A percentile compares a stretch with the other conserved stretches of the same genome.
Conservation (phyloP, 2,888 invertebrate genomes). For the Himalopsyche kuldschensis region DNA sequence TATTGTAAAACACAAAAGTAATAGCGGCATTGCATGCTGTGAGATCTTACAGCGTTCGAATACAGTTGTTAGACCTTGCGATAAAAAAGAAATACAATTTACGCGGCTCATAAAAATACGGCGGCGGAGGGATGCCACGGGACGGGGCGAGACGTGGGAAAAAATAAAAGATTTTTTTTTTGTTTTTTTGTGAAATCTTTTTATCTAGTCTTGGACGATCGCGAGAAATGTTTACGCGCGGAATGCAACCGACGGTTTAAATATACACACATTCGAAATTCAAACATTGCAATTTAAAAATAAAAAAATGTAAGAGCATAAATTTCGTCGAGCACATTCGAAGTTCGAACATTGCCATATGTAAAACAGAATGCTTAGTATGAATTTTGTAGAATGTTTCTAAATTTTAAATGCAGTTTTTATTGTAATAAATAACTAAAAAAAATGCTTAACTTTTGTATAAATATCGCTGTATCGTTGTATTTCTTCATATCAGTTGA, state of each 20-base stretch:
- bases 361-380: no score
- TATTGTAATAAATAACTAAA: no score
- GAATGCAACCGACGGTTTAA: background rate
- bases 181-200: background rate
- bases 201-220: slow-evolving; percentile 25
- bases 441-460: no score
- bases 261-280: no score
- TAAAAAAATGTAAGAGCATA: no score
- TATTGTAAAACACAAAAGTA: slow-evolving; percentile 1
- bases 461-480: no score
- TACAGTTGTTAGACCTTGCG: background rate
- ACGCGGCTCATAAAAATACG: background rate
- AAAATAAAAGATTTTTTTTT: background rate
- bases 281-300: no score
- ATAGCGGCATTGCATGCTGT: background rate
- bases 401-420: no score
- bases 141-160: background rate
- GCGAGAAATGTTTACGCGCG: background rate
- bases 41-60: background rate
- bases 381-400: no score
- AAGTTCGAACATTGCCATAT: no score
- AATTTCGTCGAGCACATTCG: no score
- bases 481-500: no score
- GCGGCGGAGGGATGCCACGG: background rate
- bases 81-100: background rate